Evolutionary conservation across 2,888 invertebrate species (phyloP).

Genomic region (Phyllotreta cruciferae): DNA sequence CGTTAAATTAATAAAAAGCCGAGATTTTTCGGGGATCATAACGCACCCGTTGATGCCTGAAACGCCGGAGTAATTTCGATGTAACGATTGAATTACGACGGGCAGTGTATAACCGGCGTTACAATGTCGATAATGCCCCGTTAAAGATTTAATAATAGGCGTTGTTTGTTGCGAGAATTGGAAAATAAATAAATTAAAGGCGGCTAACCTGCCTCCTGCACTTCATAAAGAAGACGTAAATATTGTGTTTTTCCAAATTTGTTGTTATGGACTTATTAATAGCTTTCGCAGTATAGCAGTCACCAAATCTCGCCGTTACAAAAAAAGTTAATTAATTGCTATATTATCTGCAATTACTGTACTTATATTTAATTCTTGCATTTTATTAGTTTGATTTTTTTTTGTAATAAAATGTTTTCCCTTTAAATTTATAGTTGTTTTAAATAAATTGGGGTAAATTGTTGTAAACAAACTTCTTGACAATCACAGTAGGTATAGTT

Average conservation of each 20-base stretch:
- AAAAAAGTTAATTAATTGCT: neutral
- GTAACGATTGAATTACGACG: neutral
- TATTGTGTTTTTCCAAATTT: constrained; percentile 31
- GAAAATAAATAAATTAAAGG: constrained; percentile 16
- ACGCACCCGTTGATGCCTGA: no score
- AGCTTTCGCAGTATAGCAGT: constrained; percentile 8
- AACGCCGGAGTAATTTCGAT: no score
- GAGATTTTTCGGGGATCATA: no score
- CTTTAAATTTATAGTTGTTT: no score
- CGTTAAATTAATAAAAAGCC: constrained; percentile 1
- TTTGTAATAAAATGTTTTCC: no score
- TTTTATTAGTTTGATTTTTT: no score
- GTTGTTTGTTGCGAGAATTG: constrained; percentile 12
- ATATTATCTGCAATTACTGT: neutral
- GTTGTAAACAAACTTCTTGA: no score
- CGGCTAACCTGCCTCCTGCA: constrained; percentile 20
- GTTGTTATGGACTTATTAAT: constrained; percentile 29
- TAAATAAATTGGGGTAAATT: no score
- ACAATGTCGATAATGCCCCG: constrained; percentile 7
- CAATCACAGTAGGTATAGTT: no score
- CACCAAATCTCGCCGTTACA: neutral
- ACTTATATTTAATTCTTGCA: neutral
- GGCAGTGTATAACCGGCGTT: constrained; percentile 1
- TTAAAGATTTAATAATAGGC: constrained; percentile 14
- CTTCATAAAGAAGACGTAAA: constrained; percentile 30